These are phyloP conservation scores for Passer domesticus DNA, from an alignment of 2,113 vertebrate species.

Conservation along the genomic window DNA sequence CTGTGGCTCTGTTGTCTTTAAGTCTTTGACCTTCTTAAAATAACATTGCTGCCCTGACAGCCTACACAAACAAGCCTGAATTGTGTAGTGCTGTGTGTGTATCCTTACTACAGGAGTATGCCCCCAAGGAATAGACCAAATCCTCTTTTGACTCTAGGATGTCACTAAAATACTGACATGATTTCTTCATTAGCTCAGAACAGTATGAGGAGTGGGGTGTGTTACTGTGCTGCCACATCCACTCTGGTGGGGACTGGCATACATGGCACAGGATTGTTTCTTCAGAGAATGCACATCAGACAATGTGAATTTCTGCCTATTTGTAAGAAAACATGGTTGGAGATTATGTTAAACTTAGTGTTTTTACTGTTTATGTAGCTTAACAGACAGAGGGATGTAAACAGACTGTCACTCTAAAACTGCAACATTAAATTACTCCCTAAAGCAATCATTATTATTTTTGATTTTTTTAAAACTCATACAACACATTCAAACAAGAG, in stretches of 20 bases:
- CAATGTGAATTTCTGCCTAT: neutral
- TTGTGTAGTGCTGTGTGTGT: too few species aligned
- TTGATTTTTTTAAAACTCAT: conserved; percentile 47
- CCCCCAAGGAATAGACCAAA: neutral
- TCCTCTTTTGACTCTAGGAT: neutral
- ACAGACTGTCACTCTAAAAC: neutral
- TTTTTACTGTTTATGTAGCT: conserved; percentile 2
- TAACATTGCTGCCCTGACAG: neutral
- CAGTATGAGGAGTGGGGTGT: fast-evolving
- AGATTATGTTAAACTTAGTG: neutral
- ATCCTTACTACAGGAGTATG: neutral
- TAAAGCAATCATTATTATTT: neutral
- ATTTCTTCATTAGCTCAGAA: neutral
- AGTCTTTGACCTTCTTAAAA: neutral
- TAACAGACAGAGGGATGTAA: neutral
- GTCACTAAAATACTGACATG: neutral
- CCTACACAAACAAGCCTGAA: neutral
- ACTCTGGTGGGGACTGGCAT: neutral
- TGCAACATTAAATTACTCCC: neutral
- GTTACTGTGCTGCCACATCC: neutral
- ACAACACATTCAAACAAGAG: neutral
- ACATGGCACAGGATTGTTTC: neutral
- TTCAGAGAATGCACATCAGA: neutral
- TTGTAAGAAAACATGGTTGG: neutral
- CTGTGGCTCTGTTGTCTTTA: neutral